phyloP scores from a whole-genome alignment of 2,113 vertebrate species.

The Sinocyclocheilus rhinocerous region DNA sequence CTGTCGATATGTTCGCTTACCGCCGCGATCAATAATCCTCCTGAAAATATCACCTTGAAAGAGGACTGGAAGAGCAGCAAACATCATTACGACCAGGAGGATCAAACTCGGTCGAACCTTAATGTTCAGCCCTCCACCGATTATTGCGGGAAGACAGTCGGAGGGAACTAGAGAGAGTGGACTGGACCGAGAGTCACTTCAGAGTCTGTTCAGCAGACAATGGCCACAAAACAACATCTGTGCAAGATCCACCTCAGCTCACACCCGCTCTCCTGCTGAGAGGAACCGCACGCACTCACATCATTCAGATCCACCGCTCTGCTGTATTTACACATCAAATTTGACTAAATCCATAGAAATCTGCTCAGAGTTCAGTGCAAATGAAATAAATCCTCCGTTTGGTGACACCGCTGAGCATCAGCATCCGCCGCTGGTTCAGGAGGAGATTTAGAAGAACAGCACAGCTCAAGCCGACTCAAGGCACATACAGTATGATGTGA shows the following conservation, averaged over 20 bases:
- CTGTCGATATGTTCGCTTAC: slow-evolving; percentile 10
- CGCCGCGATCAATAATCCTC: background rate
- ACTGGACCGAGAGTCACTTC: background rate
- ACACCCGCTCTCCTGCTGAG: no score
- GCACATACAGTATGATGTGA: background rate
- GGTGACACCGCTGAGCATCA: slow-evolving; percentile 65
- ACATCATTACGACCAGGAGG: background rate
- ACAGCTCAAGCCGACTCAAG: background rate
- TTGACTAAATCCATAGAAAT: slow-evolving; percentile 71
- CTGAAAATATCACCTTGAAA: background rate
- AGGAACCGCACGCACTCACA: slow-evolving; percentile 58
- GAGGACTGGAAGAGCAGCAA: background rate
- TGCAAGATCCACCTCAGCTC: no score
- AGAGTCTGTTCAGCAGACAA: background rate
- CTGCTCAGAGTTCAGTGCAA: slow-evolving; percentile 69
- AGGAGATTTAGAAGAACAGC: background rate
- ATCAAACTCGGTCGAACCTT: background rate
- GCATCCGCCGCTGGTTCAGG: slow-evolving; percentile 53
- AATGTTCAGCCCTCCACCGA: background rate
- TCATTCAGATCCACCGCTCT: slow-evolving; percentile 71
- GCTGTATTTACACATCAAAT: slow-evolving; percentile 69
- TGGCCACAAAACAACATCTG: background rate
- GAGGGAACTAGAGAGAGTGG: background rate
- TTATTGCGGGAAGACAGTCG: background rate
- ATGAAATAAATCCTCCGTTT: slow-evolving; percentile 66